A percentile compares a stretch with the other conserved stretches of the same genome.
Conservation (phyloP, 2,797 vertebrate species). For the Chelmon rostratus region DNA sequence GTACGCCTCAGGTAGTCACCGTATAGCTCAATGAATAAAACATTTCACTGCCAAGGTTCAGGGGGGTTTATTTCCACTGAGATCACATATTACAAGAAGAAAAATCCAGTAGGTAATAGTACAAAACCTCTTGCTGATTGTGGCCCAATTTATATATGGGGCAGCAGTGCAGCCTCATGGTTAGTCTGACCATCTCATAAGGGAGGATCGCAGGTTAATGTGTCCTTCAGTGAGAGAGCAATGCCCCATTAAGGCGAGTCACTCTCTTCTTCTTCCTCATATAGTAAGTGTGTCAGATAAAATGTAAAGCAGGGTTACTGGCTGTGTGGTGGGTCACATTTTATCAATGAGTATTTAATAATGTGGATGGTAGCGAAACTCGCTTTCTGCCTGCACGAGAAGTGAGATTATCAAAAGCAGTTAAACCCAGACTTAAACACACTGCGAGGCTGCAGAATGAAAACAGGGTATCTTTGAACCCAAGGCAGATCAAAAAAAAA, state of each 20-base stretch:
- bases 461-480: slow-evolving; percentile 52
- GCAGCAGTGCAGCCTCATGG: slow-evolving; percentile 22
- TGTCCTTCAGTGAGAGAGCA: slow-evolving; percentile 14
- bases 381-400: slow-evolving; percentile 9
- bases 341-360: slow-evolving; percentile 42
- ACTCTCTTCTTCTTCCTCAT: slow-evolving; percentile 1
- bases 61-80: slow-evolving; percentile 9
- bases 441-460: slow-evolving; percentile 34
- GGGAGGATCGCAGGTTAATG: slow-evolving; percentile 37
- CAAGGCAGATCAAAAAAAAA: slow-evolving; percentile 19
- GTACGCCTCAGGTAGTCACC: not conserved
- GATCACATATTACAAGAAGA: slow-evolving; percentile 40
- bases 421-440: slow-evolving; percentile 39
- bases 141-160: slow-evolving; percentile 38
- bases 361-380: slow-evolving; percentile 15
- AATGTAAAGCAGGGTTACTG: slow-evolving; percentile 4
- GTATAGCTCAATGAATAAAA: slow-evolving; percentile 30
- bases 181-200: slow-evolving; percentile 22
- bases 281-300: not conserved
- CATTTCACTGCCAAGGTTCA: slow-evolving; percentile 14
- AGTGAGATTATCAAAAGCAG: slow-evolving; percentile 45
- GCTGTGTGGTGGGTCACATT: slow-evolving; percentile 18
- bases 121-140: slow-evolving; percentile 22
- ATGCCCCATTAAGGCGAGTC: not conserved
- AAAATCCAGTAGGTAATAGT: slow-evolving; percentile 18